Evolutionary conservation across 2,888 invertebrate genomes (phyloP), one percentile per base, ranked within the genome.

Genomic region (Pseudanteris insignis): DNA sequence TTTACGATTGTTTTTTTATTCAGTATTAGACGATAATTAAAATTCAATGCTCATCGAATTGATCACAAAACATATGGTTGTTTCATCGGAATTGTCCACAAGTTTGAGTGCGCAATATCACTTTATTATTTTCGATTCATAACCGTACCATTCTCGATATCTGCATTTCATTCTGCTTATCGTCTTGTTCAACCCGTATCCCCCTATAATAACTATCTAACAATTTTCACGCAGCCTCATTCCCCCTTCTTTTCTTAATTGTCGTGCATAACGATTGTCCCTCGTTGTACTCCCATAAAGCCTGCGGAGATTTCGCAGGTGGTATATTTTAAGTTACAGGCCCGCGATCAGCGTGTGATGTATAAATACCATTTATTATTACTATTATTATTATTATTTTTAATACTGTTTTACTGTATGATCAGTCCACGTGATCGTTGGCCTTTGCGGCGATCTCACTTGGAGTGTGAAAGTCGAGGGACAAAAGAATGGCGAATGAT

Each of bases 291-390:
- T 72, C 67, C 69, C 66, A 66, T 66, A 60, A 66, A 66, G 67
- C 71, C 72, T 64, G 70, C 70, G 73, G 73, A 74, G 70, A 74
- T 58, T 72, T 74, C 73, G 71, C 68, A 65, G 72, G 71, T 68
- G 65, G 6, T 6, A 67, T 71, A 70, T 69, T 70, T 69, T 72
- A 69, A 70, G 70, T 69, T 68, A 66, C 53, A 65, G 63, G 57
- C 40, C 63, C 63, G 68, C 67, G 59, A 54, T 63, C 61, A 53
- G 40, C 61, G 30, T 8, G 33, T 21, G 21, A 26, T 15, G 7
- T 15, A 34, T 6, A 7, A 7, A 24, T 29, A 15, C 28, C 4
- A 1, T 3, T 24, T 34, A 24, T 28, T 40, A 10, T 43, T 9
- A n/a, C 10, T 28, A 24, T 53, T 29, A 30, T 34, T 51, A n/a